Evolutionary conservation across 2,888 invertebrate genomes (phyloP), one percentile per base, ranked within the genome.

Genomic region (Palloptera scutellata): DNA sequence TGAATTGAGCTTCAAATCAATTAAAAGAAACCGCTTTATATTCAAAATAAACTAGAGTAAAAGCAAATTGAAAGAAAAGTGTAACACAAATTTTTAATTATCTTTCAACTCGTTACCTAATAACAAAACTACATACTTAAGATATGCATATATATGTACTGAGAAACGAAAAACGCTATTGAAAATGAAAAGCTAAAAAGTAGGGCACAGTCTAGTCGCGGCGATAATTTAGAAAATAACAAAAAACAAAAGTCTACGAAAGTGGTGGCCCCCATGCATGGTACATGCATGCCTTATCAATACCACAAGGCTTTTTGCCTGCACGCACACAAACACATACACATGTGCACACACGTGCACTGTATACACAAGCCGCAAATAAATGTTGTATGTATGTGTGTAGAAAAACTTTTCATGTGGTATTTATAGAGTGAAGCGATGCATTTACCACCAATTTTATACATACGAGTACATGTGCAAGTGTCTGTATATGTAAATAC

Each of bases 121-220:
- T n/a, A n/a, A 19, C 4, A 12, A 54, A 54, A 12, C 17, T 48
- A 48, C 8, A 48, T 48, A 48, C 8, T 5, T 48, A 48, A 15
- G 12, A n/a, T 48, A 48, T 48, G 48, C 48, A 12, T 48, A 5
- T 8, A 48, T 48, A 5, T 8, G 8, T 48, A 48, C 48, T 48
- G 2, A 3, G 48, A 48, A 54, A 30, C 6, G 30, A 30, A 30
- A 54, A 4, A 53, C 9, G n/a, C 54, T n/a, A 45, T 45, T 8
- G 4, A 13, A 48, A 48, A 15, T 15, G 8, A 48, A 48, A 48
- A 1, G 51, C 51, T 30, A 30, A 30, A 30, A 30, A 30, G 30
- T 61, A 51, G 61, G 30, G 48, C 61, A 61, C 9, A 61, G 61
- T 61, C 61, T 61, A 61, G 61, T 61, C 61, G 19, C 20, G 19